Evolutionary conservation across 2,113 vertebrate species (phyloP), one percentile per base, ranked within the genome.

Genomic region (Plestiodon gilberti): DNA sequence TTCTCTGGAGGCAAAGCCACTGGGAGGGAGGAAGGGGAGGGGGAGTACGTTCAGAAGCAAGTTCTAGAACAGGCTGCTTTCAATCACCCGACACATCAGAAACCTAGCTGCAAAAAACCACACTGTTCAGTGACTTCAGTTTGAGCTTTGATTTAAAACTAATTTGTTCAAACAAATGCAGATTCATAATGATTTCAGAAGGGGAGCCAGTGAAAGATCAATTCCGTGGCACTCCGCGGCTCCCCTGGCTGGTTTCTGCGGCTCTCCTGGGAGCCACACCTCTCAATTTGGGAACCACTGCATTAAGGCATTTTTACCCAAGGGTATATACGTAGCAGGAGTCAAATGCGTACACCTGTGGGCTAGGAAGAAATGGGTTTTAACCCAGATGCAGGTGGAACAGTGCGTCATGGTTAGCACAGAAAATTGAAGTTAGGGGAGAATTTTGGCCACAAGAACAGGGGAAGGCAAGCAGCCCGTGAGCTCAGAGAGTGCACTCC

Each of bases 1-100:
- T 99, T 99, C 97, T 99, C 98, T 1, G 98, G 98, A 61, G 98
- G 98, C 93, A 99, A 96, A 94, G 98, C 98, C 96, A 99, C 99
- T 99, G 96, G 0, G 57, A 28, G 23, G 1, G 13, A 73, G 8
- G 28, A 1, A 61, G 6, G 20, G 18, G 85, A 88, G 91, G 84
- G 86, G 79, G 80, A 33, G 80, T 77, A 90, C 90, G 92, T 88
- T 92, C 91, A 83, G 83, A 79, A 90, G 90, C 92, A 82, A 0
- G 3, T 71, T 93, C 76, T 91, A 75, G 81, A 90, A 85, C 43
- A 90, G 18, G 35, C 23, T 30, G 52, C 35, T 28, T 75, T 89
- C 62, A 92, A 88, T 59, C 89, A 92, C 67, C 73, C 77, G 67
- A 30, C 35, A 62, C 18, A 33, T 13, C 33, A 64, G 64, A 43